phyloP scores from a whole-genome alignment of 2,113 vertebrate genomes.

The Nibea coibor region DNA sequence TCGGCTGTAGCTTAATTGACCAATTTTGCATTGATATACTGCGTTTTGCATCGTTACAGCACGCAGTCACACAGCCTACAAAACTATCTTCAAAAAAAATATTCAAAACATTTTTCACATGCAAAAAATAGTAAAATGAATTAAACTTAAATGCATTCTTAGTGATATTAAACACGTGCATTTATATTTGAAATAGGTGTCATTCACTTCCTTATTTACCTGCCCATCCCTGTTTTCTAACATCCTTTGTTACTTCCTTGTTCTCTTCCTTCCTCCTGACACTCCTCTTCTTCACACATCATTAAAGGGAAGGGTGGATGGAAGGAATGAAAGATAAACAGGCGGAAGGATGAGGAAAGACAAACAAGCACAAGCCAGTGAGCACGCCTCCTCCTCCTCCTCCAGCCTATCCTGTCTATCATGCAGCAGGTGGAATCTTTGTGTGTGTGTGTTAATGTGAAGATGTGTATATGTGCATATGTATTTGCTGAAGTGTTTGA shows the following conservation, averaged over 20 bases:
- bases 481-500: background rate
- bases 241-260: background rate
- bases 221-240: background rate
- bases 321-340: background rate
- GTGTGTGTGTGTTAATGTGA: background rate
- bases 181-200: background rate
- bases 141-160: too few species aligned
- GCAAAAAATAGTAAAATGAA: background rate
- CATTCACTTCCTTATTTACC: background rate
- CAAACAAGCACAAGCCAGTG: constrained; percentile 52
- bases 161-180: too few species aligned
- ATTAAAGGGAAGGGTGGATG: constrained; percentile 41
- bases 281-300: constrained; percentile 52
- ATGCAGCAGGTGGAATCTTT: background rate
- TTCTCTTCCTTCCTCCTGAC: background rate
- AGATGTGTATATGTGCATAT: background rate
- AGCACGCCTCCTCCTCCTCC: constrained; percentile 30
- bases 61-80: background rate
- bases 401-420: constrained; percentile 7
- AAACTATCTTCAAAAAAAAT: background rate
- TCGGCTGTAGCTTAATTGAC: background rate
- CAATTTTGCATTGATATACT: background rate
- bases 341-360: constrained; percentile 35
- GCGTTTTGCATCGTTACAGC: background rate
- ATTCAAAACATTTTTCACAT: background rate